Evolutionary conservation across 2,888 invertebrate genomes (phyloP).

Genomic region (Netelia melanura): DNA sequence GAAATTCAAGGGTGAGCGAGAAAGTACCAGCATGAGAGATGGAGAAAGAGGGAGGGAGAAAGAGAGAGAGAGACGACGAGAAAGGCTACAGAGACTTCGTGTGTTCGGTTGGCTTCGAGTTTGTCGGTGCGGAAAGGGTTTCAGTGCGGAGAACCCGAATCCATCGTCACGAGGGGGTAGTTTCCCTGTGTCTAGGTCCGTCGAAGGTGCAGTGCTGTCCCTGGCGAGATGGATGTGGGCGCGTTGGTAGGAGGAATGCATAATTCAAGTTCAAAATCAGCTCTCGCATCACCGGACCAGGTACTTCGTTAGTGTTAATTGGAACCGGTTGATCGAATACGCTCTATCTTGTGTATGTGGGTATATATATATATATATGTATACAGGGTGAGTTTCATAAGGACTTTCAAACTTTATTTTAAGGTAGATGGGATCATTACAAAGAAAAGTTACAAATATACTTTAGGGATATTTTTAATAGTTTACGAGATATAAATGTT

Average conservation of each 20-base stretch:
- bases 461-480: no score
- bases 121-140: conserved; percentile 60
- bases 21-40: conserved; percentile 34
- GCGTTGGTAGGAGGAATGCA: conserved; percentile 54
- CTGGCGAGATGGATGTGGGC: conserved; percentile 6
- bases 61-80: conserved; percentile 37
- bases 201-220: conserved; percentile 18
- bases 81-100: conserved; percentile 64
- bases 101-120: conserved; percentile 62
- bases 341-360: background rate
- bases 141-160: conserved; percentile 26
- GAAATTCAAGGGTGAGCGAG: conserved; percentile 54
- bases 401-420: no score
- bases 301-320: conserved; percentile 69
- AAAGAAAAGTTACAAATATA: no score
- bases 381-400: background rate
- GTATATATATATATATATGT: conserved; percentile 6
- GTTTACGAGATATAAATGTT: no score
- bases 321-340: conserved; percentile 62
- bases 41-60: conserved; percentile 4
- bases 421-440: no score
- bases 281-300: conserved; percentile 52
- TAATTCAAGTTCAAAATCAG: conserved; percentile 70
- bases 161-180: conserved; percentile 50
- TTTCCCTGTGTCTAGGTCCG: conserved; percentile 56